A percentile compares a stretch with the other conserved stretches of the same genome.
Evolutionary conservation across 92 coral and sea anemone species (phyloP).

Genomic region (Ricordea florida): DNA sequence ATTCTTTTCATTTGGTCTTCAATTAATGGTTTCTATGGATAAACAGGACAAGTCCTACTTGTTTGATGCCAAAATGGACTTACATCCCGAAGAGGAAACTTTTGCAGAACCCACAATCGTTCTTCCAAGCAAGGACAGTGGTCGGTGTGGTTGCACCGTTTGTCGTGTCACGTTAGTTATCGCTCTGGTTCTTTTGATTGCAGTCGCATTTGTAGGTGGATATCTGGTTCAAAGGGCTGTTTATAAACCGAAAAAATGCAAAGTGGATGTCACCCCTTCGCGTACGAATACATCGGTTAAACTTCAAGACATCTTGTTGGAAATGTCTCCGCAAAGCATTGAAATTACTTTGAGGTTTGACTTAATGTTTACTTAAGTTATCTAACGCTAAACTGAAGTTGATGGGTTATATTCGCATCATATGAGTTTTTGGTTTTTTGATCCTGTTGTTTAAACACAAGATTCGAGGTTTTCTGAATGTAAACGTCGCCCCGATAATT

Average conservation of each 20-base stretch:
- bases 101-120: constrained; percentile 68
- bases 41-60: constrained; percentile 67
- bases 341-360: constrained; percentile 70
- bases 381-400: too few species aligned
- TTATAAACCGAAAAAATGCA: constrained; percentile 16
- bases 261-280: constrained; percentile 10
- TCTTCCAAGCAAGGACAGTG: background rate
- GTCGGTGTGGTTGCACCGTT: constrained; percentile 25
- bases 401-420: too few species aligned
- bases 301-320: constrained; percentile 62
- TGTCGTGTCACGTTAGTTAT: constrained; percentile 18
- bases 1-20: constrained; percentile 10
- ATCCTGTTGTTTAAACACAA: too few species aligned
- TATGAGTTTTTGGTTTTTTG: too few species aligned
- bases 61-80: constrained; percentile 91
- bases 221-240: constrained; percentile 78
- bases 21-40: constrained; percentile 12
- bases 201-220: constrained; percentile 75
- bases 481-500: too few species aligned
- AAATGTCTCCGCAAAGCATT: constrained; percentile 74
- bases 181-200: too few species aligned
- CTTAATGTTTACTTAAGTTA: too few species aligned
- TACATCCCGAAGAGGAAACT: constrained; percentile 74
- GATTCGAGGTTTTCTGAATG: too few species aligned
- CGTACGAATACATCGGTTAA: constrained; percentile 1